Evolutionary conservation across 2,113 vertebrate genomes (phyloP).

Genomic region (Ceyx cyanopectus): DNA sequence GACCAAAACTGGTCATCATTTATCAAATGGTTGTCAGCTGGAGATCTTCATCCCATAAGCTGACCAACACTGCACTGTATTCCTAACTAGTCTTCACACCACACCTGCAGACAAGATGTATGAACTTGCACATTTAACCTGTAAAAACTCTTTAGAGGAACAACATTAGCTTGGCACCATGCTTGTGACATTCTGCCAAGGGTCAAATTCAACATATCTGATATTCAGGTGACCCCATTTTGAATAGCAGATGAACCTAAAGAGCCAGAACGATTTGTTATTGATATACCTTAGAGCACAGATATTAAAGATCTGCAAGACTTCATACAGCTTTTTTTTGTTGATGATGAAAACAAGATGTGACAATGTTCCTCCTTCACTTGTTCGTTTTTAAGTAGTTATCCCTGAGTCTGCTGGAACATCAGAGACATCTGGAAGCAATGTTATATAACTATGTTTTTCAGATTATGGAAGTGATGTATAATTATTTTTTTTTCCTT

Average conservation of each 20-base stretch:
- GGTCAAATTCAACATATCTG: background rate
- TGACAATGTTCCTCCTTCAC: background rate
- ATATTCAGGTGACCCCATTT: background rate
- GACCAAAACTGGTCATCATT: background rate
- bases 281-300: background rate
- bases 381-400: background rate
- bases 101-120: background rate
- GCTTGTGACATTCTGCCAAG: background rate
- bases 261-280: rapidly evolving
- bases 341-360: background rate
- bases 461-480: background rate
- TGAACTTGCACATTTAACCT: background rate
- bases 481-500: background rate
- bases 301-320: background rate
- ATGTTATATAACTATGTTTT: background rate
- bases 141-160: background rate
- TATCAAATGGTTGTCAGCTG: background rate
- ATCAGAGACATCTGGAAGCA: background rate
- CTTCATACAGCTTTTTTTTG: background rate
- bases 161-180: background rate
- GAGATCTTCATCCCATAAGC: background rate
- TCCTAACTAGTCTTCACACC: background rate
- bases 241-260: background rate
- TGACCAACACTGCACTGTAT: background rate
- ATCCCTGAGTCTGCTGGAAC: background rate